Percentiles rank a stretch among this genome's conserved stretches.
Evolutionary conservation across 2,797 vertebrate species (phyloP).

Genomic region (Vespertilio murinus): DNA sequence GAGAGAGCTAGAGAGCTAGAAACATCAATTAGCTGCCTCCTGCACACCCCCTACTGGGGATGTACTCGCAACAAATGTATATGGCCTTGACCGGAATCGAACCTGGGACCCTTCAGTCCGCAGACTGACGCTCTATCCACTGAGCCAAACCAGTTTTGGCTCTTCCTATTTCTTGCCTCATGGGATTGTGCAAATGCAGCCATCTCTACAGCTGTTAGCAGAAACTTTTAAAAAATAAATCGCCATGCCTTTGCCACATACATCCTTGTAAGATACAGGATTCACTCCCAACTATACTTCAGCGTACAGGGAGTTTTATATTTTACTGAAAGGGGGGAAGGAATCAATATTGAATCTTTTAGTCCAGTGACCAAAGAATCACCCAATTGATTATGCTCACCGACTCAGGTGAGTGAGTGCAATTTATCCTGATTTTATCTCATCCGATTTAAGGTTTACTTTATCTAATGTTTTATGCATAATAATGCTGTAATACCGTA

Average conservation of each 20-base stretch:
- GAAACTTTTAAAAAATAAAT: conserved; percentile 67
- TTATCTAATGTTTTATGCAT: conserved; percentile 50
- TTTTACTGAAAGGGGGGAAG: conserved; percentile 55
- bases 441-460: conserved; percentile 57
- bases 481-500: not conserved
- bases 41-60: too few relatives aligned
- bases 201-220: conserved; percentile 53
- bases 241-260: conserved; percentile 47
- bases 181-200: conserved; percentile 78
- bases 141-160: too few relatives aligned
- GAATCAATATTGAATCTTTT: conserved; percentile 77
- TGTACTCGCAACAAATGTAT: too few relatives aligned
- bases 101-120: too few relatives aligned
- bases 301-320: conserved; percentile 68
- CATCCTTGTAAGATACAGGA: conserved; percentile 66
- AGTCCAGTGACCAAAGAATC: conserved; percentile 59
- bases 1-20: too few relatives aligned
- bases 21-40: too few relatives aligned
- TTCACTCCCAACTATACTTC: conserved; percentile 40
- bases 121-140: too few relatives aligned
- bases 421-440: conserved; percentile 64
- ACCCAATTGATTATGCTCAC: conserved; percentile 64
- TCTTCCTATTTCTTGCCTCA: conserved; percentile 61
- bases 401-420: conserved; percentile 18
- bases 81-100: too few relatives aligned